Evolutionary conservation across 2,888 invertebrate species (phyloP).

Genomic region (Chesias legatella): DNA sequence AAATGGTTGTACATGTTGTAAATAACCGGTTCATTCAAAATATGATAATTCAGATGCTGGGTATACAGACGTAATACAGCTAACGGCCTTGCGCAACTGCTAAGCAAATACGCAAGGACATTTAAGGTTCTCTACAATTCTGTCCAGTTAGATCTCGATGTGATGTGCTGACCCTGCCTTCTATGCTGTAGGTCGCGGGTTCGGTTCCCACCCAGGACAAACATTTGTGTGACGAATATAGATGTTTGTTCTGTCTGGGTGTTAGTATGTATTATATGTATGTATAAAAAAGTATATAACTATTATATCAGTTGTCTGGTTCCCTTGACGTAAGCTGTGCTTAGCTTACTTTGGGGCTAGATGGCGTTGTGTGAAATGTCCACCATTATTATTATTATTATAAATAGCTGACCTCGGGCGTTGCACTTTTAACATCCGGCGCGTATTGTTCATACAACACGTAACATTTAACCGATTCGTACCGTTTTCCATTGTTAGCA

Average conservation of each 20-base stretch:
- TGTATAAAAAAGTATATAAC: too few species aligned
- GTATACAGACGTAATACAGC: slow-evolving; percentile 16
- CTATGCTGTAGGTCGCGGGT: too few species aligned
- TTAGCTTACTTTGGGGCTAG: too few species aligned
- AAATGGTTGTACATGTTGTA: slow-evolving; percentile 15
- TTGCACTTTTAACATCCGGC: slow-evolving; percentile 32
- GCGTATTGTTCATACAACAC: slow-evolving; percentile 30
- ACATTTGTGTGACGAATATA: too few species aligned
- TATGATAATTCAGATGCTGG: slow-evolving; percentile 25
- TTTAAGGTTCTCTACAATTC: slow-evolving; percentile 2
- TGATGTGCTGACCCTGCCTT: slow-evolving; percentile 1
- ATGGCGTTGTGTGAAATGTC: too few species aligned
- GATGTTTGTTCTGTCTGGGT: too few species aligned
- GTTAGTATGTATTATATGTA: too few species aligned
- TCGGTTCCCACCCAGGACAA: too few species aligned
- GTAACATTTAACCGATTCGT: slow-evolving; percentile 43
- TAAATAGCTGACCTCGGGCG: slow-evolving; percentile 28
- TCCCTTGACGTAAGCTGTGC: too few species aligned
- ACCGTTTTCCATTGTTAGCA: slow-evolving; percentile 70
- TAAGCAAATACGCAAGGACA: slow-evolving; percentile 16
- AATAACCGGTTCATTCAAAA: slow-evolving; percentile 24
- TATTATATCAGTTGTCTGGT: too few species aligned
- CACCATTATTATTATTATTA: too few species aligned
- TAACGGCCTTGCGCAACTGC: slow-evolving; percentile 24
- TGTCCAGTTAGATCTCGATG: not conserved